phyloP scores from a whole-genome alignment of 1,140 invertebrate species.

The Halyomorpha halys region DNA sequence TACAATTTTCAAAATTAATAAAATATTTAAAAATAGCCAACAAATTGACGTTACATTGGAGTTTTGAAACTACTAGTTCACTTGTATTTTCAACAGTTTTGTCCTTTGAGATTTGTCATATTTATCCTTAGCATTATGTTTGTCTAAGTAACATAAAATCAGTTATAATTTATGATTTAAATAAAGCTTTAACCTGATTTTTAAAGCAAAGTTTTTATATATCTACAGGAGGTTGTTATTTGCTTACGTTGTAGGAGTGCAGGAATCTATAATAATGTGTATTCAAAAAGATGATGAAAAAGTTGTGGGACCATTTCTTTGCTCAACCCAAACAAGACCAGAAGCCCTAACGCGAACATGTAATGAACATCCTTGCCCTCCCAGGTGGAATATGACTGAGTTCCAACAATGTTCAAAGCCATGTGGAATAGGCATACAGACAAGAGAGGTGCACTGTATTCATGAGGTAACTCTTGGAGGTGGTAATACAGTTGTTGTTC shows the following conservation, averaged over 20 bases:
- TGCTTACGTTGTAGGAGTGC: constrained; percentile 42
- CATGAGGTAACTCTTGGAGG: constrained; percentile 80
- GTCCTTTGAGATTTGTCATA: too few relatives aligned
- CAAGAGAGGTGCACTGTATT: constrained; percentile 78
- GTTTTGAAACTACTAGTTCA: too few relatives aligned
- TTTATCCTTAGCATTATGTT: too few relatives aligned
- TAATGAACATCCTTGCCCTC: constrained; percentile 85
- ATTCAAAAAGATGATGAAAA: constrained; percentile 74
- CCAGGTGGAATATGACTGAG: constrained; percentile 76
- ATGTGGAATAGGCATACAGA: constrained; percentile 72
- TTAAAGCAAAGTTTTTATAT: too few relatives aligned
- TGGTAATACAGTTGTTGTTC: constrained; percentile 75
- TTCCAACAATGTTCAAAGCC: constrained; percentile 52
- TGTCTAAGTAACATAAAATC: too few relatives aligned
- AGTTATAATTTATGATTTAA: too few relatives aligned
- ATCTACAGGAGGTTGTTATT: constrained; percentile 25
- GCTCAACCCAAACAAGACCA: constrained; percentile 69
- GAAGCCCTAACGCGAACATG: constrained; percentile 82
- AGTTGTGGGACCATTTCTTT: constrained; percentile 67
- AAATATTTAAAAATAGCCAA: too few relatives aligned
- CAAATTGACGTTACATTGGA: too few relatives aligned
- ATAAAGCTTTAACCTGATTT: too few relatives aligned
- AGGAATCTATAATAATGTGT: constrained; percentile 87
- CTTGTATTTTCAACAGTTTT: too few relatives aligned
- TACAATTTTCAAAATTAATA: too few relatives aligned